Base-by-base conservation (phyloP, 2,797 vertebrate genomes). In the Rhinoraja longicauda region DNA sequence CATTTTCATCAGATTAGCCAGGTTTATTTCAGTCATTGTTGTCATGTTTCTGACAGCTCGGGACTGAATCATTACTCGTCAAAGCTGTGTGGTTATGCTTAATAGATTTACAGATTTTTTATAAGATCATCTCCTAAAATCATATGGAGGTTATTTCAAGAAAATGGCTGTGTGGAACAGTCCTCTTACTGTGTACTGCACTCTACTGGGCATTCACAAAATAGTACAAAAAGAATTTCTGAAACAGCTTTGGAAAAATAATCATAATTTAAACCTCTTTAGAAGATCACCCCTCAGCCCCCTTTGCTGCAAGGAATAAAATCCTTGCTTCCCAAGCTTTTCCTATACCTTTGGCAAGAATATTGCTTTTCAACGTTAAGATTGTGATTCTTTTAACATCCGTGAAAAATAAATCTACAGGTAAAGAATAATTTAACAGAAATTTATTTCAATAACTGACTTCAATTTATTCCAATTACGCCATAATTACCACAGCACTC, bases 121-220 rank as follows among this genome's bases (percentile, higher is more conserved):
- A 29, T 17, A 92, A 92, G 70, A 57, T 75, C 73, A 29, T 92
- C 90, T n/a, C 9, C 72, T 53, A 53, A 92, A 53, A 92, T 75
- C 70, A 29, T 24, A 24, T 29, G 45, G 12, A 19, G 24, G 45
- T 73, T 92, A 73, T 73, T 92, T 73, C 24, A 6, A 88, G 62
- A 29, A 92, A 75, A 73, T 19, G n/a, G 24, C 39, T 45, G 70
- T 24, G 45, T 75, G 70, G 6, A 39, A 75, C 90, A 92, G n/a
- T 92, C 70, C 24, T 92, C 90, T 92, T 92, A 75, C 72, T 92
- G 39, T 57, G 45, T 15, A 75, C 90, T 92, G 70, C 90, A 45
- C 90, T 45, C 90, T 92, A 26, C 70, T 75, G 90, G 90, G 26
- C 90, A 53, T 72, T 91, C 45, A 21, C 67, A 26, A 91, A 32